These are phyloP conservation scores for Stichodactyla mertensii DNA, from an alignment of 64 coral and sea anemone species.

Conservation along the genomic window DNA sequence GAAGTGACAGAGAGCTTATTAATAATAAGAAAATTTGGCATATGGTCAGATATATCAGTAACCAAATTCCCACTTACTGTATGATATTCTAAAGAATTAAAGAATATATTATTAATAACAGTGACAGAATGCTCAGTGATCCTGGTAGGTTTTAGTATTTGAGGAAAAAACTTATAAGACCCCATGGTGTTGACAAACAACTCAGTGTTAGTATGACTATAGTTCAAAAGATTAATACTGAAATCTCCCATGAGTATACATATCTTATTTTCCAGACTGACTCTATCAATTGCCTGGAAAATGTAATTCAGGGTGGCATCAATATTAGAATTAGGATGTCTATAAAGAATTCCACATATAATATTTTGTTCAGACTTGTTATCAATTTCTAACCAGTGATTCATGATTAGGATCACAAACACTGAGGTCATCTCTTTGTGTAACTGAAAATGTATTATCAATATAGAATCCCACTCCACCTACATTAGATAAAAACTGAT, in stretches of 20 bases:
- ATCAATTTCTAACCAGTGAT: slow-evolving; percentile 39
- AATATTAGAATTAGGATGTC: slow-evolving; percentile 33
- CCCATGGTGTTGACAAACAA: slow-evolving; percentile 30
- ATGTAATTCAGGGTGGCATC: slow-evolving; percentile 15
- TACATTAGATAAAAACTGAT: slow-evolving; percentile 22
- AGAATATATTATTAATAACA: slow-evolving; percentile 47
- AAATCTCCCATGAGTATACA: slow-evolving; percentile 32
- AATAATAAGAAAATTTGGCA: slow-evolving; percentile 26
- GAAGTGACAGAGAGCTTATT: neutral
- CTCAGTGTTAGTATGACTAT: slow-evolving; percentile 14
- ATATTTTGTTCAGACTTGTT: slow-evolving; percentile 11
- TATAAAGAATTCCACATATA: slow-evolving; percentile 25
- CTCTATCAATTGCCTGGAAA: slow-evolving; percentile 3
- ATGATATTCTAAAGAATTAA: slow-evolving; percentile 48
- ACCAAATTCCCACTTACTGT: slow-evolving; percentile 49
- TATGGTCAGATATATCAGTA: slow-evolving; percentile 24
- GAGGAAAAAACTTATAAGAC: slow-evolving; percentile 10
- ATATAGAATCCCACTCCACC: slow-evolving; percentile 29
- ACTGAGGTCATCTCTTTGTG: slow-evolving; percentile 8
- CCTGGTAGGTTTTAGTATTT: slow-evolving; percentile 32
- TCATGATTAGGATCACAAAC: neutral
- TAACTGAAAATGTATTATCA: slow-evolving; percentile 9
- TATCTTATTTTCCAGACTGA: slow-evolving; percentile 26
- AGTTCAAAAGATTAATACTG: slow-evolving; percentile 34
- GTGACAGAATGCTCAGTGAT: slow-evolving; percentile 35